Evolutionary conservation across 1,140 invertebrate species (phyloP), one percentile per base, ranked within the genome.

Genomic region (Leguminivora glycinivorella): DNA sequence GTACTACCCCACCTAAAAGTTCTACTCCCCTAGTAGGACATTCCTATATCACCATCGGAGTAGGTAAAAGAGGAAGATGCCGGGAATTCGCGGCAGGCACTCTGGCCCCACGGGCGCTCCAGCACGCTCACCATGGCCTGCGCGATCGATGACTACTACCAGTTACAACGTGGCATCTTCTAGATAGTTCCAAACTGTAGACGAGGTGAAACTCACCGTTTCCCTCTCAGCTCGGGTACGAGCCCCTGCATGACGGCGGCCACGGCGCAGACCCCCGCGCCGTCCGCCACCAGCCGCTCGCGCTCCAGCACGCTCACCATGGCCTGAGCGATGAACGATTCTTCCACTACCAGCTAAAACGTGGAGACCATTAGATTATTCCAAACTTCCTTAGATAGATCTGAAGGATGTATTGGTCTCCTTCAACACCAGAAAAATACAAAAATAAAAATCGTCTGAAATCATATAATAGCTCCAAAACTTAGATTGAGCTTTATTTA

Each of bases 171-270:
- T 29, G 66, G n/a, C 71, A 25, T 25, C 19, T 25, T 6, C 68
- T 71, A 72, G 24, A 29, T 26, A 34, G 3, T 34, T 34, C 31
- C 9, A 34, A 34, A 7, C 31, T 5, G 9, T 34, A 34, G 0
- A 10, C 9, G 9, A 10, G 31, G 9, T 34, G 31, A 5, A 43
- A 26, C 29, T 60, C 77, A 90, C 88, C 87, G 81, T 74, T 89
- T 90, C 56, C 87, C 87, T 67, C 80, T 74, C 1, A 90, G 73
- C 69, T 90, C 88, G 2, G 88, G 88, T 38, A 84, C 88, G 0
- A 90, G 77, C 0, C 87, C 87, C 34, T 89, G 87, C 83, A 90
- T 88, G 19, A 90, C 78, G 0, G 88, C 87, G 14, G 88, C 87
- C 25, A 91, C 68, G 3, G 86, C 82, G 31, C 85, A 88, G 4